These are phyloP conservation scores for Cygnus olor DNA, from an alignment of 2,797 vertebrate species.

Conservation along the genomic window DNA sequence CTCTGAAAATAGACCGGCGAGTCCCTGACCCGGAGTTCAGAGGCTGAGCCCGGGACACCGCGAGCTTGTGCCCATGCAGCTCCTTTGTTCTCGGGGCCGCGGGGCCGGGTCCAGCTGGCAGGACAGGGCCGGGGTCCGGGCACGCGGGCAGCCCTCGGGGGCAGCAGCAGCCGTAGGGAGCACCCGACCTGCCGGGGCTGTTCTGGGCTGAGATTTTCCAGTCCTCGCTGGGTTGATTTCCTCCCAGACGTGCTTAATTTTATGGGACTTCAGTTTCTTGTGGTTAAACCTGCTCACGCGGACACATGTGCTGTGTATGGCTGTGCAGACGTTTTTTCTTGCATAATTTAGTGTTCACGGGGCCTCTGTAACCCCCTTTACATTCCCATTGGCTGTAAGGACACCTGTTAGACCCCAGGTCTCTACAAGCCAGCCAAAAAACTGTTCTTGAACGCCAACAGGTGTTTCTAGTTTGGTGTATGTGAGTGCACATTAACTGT, in stretches of 20 bases:
- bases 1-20: not conserved
- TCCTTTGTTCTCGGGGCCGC: not conserved
- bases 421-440: not conserved
- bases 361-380: not conserved
- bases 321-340: not conserved
- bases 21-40: not conserved
- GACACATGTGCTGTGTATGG: not conserved
- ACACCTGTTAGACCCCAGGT: not conserved
- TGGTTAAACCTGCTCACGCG: not conserved
- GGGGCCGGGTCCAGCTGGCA: no score
- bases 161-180: not conserved
- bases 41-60: not conserved
- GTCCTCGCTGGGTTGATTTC: not conserved
- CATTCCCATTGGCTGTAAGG: not conserved
- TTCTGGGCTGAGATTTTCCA: not conserved
- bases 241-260: slow-evolving; percentile 2
- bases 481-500: not conserved
- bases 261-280: not conserved
- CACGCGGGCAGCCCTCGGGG: fast-evolving
- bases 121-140: no score
- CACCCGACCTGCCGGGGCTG: not conserved
- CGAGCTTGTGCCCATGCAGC: not conserved
- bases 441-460: not conserved
- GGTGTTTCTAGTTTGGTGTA: slow-evolving; percentile 34
- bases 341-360: fast-evolving